Evolutionary conservation across 2,888 invertebrate genomes (phyloP).

Genomic region (Drosophila mimetica): DNA sequence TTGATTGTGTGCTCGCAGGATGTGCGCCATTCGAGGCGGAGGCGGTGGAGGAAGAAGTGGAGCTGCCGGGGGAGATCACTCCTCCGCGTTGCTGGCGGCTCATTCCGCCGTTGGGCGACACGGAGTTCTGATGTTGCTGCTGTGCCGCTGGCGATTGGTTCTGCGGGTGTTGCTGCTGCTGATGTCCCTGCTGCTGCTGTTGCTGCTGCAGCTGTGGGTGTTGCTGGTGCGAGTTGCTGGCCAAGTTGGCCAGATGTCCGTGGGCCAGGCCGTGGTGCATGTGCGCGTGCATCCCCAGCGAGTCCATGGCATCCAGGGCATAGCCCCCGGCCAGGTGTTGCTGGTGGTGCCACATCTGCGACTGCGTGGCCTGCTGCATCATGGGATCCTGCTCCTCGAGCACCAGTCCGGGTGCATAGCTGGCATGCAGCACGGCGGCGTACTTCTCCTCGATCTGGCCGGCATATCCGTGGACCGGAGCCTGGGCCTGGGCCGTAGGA

Average conservation of each 20-base stretch:
- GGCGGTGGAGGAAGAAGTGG: conserved; percentile 75
- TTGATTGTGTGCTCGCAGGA: conserved; percentile 70
- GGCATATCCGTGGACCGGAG: conserved; percentile 64
- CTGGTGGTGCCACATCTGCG: conserved; percentile 82
- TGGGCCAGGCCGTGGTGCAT: conserved; percentile 77
- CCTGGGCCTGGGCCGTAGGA: conserved; percentile 82
- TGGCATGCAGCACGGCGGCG: conserved; percentile 86
- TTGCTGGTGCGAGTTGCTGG: conserved; percentile 61
- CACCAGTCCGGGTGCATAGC: conserved; percentile 84
- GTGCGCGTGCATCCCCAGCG: conserved; percentile 79
- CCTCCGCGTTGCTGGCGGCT: conserved; percentile 76
- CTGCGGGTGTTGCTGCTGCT: conserved; percentile 54
- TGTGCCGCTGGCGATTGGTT: conserved; percentile 45
- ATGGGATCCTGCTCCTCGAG: conserved; percentile 82
- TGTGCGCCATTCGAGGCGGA: conserved; percentile 66
- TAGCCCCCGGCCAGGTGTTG: conserved; percentile 77
- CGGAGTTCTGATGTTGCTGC: conserved; percentile 60
- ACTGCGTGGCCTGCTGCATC: conserved; percentile 74
- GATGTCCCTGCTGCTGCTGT: conserved; percentile 54
- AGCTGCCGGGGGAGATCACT: conserved; percentile 82
- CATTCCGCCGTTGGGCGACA: conserved; percentile 68
- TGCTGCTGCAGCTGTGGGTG: conserved; percentile 57
- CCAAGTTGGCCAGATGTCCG: conserved; percentile 65
- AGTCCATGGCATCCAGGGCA: conserved; percentile 72
- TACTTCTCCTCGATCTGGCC: conserved; percentile 82